Evolutionary conservation across 2,113 vertebrate species (phyloP), one percentile per base, ranked within the genome.

Genomic region (Erythrocercus mccallii): DNA sequence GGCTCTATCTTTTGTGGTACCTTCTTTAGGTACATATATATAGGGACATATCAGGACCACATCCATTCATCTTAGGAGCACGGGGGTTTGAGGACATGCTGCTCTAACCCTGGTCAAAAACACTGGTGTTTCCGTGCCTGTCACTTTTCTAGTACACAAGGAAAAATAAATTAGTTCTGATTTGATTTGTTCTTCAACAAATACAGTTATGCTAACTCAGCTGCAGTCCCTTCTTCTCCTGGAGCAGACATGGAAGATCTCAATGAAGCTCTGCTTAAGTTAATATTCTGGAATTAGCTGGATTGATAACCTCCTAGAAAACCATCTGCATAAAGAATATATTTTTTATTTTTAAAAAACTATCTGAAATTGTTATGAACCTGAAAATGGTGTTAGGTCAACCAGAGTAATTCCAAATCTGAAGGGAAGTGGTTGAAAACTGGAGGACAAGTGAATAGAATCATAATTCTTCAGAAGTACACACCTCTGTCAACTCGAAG

Each of bases 41-140:
- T 0, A 86, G 28, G 13, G 60, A 48, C 0, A 0, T 42, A 76
- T 6, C 20, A 72, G 50, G 24, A 33, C 23, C 10, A 47, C 15
- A 86, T 24, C 23, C 17, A 8, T 50, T 71, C 22, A n/a, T 61
- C 31, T 50, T 45, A 40, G 44, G 31, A 65, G 13, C 53, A 78
- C 3, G 44, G 19, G 60, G 3, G 2, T 50, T 82, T 88, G 18
- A 60, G 33, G 8, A 38, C 66, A n/a, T 33, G 38, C 33, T 58
- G 3, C 20, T 42, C 21, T 54, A 88, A 70, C 8, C 11, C 12
- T 50, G 25, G 45, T 45, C 22, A 74, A 90, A 86, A 82, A 6
- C 17, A 79, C 13, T 19, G 2, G 7, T 69, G 8, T 13, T 5
- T 60, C 21, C 3, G 1, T n/a, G 57, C 19, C 48, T 72, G 27